Evolutionary conservation across 1,140 invertebrate genomes (phyloP), one percentile per base, ranked within the genome.

Genomic region (Brachionus angularis): DNA sequence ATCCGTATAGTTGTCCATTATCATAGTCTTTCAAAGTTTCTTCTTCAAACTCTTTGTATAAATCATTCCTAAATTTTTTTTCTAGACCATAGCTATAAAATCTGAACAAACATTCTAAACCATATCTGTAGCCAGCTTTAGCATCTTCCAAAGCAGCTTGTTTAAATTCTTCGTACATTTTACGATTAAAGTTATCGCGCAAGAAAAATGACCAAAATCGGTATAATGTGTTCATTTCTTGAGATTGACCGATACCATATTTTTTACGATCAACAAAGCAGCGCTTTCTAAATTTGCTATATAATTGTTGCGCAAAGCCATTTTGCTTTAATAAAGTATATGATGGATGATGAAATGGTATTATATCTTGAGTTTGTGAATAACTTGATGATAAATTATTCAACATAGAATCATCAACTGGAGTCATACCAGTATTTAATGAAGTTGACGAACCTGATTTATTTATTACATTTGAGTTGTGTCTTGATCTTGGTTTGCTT

Each of bases 191-290:
- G 81, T 98, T 94, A 79, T 98, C 93, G 61, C 95, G 84, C 46
- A 99, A 85, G 84, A 98, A 99, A 86, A 98, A 97, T 23, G 95
- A 98, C 96, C 96, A 99, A 84, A 99, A 99, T 72, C 96, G 85
- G 84, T 93, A 96, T 1, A 96, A 84, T 0, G 93, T 96, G 80
- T 96, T 96, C 93, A 96, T 96, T 80, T 96, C 93, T 77, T 91
- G 90, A 12, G 91, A 81, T 47, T 75, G 75, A 0, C 95, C 95
- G 76, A 89, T 88, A 52, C 95, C 94, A 47, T 93, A 84, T 79
- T 89, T 87, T 80, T 91, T 91, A 69, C 94, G 87, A 78, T 84
- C 83, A 78, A 78, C 73, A 74, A 80, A 33, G 44, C 74, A 79
- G 7, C 73, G 14, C 31, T 70, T 50, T 52, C 91, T 88, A 81